phyloP scores from a whole-genome alignment of 2,113 vertebrate species.

The Nasalis larvatus region DNA sequence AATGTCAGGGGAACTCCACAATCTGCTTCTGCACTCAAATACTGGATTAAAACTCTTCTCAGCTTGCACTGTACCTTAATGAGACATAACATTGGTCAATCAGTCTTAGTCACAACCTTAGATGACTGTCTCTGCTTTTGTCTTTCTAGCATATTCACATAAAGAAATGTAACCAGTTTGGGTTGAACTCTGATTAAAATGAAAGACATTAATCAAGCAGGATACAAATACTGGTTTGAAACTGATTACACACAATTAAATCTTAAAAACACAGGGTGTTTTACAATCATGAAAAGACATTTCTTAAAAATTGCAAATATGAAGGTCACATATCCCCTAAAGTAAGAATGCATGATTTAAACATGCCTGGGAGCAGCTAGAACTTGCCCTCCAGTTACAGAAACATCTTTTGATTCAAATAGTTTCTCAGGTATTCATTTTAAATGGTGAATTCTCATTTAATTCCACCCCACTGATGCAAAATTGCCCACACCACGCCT shows the following conservation, averaged over 20 bases:
- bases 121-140: background rate
- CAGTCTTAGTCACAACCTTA: background rate
- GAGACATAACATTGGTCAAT: background rate
- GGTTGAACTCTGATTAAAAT: background rate
- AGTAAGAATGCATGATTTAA: background rate
- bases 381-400: background rate
- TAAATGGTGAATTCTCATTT: background rate
- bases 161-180: background rate
- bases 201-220: background rate
- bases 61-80: background rate
- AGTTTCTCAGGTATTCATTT: slow-evolving; percentile 1
- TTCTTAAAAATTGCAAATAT: background rate
- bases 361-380: background rate
- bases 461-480: background rate
- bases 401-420: slow-evolving; percentile 21
- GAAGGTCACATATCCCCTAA: background rate
- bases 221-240: background rate
- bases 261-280: background rate
- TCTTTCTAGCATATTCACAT: background rate
- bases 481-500: background rate
- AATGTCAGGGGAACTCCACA: background rate
- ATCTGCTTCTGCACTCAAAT: background rate
- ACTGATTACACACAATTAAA: background rate
- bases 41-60: background rate
- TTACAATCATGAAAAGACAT: background rate